Evolutionary conservation across 23 tunicate genomes (phyloP).

Genomic region (Phallusia fumigata): DNA sequence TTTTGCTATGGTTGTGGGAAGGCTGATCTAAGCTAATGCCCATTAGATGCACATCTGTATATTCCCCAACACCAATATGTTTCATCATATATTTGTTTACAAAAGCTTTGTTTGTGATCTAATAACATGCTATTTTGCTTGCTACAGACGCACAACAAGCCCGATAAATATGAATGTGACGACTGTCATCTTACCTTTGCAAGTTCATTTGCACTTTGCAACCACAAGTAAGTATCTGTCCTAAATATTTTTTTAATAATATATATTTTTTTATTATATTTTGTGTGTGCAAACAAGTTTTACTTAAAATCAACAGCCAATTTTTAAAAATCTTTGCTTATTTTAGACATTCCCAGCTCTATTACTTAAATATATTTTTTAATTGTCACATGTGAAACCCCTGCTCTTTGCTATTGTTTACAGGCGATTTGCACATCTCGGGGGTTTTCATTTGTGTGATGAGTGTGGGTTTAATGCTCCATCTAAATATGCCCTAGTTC

Average conservation of each 20-base stretch:
- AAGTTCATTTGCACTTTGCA: conserved; percentile 17
- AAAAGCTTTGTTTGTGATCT: neutral
- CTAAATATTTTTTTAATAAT: no score
- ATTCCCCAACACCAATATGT: no score
- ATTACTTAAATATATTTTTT: no score
- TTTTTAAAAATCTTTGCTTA: no score
- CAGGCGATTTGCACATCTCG: conserved; percentile 29
- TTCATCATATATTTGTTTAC: neutral
- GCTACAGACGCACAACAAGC: conserved; percentile 33
- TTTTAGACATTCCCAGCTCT: no score
- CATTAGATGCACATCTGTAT: no score
- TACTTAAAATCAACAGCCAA: no score
- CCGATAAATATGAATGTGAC: conserved; percentile 15
- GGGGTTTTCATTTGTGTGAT: conserved; percentile 30
- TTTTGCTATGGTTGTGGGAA: no score
- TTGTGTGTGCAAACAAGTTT: no score
- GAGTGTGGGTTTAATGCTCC: conserved; percentile 26
- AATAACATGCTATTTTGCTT: neutral
- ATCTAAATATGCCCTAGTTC: conserved; percentile 24
- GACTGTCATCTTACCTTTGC: conserved; percentile 19
- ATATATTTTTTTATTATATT: no score
- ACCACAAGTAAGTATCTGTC: conserved; percentile 22
- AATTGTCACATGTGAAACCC: neutral
- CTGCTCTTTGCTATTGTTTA: neutral
- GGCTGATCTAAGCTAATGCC: no score